phyloP scores from a whole-genome alignment of 2,888 invertebrate species.

The Cephus pulcher region DNA sequence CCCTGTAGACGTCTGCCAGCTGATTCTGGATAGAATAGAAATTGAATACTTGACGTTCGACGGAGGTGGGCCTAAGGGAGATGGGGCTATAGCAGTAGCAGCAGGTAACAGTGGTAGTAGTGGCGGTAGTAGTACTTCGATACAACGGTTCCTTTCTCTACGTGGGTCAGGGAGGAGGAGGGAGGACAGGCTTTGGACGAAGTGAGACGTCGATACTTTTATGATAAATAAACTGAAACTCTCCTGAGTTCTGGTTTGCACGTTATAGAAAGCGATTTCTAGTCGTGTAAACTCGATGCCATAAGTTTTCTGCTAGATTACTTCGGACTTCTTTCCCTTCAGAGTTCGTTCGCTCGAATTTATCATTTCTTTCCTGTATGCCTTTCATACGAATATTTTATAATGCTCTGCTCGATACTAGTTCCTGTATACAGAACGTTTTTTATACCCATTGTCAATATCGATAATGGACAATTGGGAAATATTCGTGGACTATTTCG shows the following conservation, averaged over 20 bases:
- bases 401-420: not conserved
- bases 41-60: conserved; percentile 21
- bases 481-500: not conserved
- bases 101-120: not conserved
- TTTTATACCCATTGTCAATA: not conserved
- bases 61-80: not conserved
- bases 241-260: not conserved
- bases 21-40: conserved; percentile 33
- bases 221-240: not conserved
- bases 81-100: not conserved
- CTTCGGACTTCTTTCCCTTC: not conserved
- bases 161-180: not conserved
- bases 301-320: not conserved
- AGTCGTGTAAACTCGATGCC: not conserved
- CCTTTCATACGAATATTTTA: not conserved
- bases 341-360: not conserved
- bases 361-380: not conserved
- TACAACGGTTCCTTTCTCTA: not conserved
- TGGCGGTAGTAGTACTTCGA: not conserved
- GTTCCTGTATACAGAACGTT: not conserved
- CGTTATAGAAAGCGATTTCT: not conserved
- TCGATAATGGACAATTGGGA: not conserved
- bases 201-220: not conserved
- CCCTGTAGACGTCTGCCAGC: conserved; percentile 30
- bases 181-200: not conserved